These are phyloP conservation scores for Itoplectis maculator DNA, from an alignment of 2,888 invertebrate species.

Conservation along the genomic window DNA sequence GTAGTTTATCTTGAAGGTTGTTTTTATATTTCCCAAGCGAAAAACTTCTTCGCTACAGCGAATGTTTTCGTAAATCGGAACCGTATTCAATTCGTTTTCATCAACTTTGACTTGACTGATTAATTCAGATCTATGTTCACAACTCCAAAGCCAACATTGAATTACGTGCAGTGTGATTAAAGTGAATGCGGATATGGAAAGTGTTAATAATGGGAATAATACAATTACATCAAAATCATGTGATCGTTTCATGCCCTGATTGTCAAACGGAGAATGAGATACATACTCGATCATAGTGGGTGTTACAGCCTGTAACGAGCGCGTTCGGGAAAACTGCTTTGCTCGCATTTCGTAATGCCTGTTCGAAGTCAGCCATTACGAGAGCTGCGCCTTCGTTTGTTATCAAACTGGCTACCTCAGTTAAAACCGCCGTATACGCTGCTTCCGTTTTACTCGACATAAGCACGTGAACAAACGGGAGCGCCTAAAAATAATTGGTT, in stretches of 20 bases:
- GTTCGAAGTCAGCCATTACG: constrained; percentile 39
- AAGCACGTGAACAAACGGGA: constrained; percentile 26
- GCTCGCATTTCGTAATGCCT: constrained; percentile 39
- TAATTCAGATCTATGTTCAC: too few species aligned
- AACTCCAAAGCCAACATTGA: too few species aligned
- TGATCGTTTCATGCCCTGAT: neutral
- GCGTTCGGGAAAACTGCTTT: constrained; percentile 1
- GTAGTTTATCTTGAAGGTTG: too few species aligned
- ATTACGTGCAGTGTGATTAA: too few species aligned
- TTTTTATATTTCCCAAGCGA: too few species aligned
- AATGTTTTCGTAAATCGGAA: too few species aligned
- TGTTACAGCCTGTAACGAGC: constrained; percentile 27
- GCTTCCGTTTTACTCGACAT: constrained; percentile 20
- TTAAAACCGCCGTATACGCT: constrained; percentile 20
- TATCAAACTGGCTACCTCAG: neutral
- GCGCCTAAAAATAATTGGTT: constrained; percentile 9
- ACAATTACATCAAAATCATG: neutral
- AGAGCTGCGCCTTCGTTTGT: neutral
- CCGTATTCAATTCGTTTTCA: too few species aligned
- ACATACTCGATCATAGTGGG: constrained; percentile 35
- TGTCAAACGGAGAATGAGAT: neutral
- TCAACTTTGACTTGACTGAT: too few species aligned
- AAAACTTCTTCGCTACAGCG: too few species aligned
- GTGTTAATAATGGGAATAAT: too few species aligned
- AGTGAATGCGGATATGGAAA: too few species aligned